A percentile compares a stretch with the other conserved stretches of the same genome.
Conservation (phyloP, 1,140 invertebrate species). For the Drosophila bipectinata region DNA sequence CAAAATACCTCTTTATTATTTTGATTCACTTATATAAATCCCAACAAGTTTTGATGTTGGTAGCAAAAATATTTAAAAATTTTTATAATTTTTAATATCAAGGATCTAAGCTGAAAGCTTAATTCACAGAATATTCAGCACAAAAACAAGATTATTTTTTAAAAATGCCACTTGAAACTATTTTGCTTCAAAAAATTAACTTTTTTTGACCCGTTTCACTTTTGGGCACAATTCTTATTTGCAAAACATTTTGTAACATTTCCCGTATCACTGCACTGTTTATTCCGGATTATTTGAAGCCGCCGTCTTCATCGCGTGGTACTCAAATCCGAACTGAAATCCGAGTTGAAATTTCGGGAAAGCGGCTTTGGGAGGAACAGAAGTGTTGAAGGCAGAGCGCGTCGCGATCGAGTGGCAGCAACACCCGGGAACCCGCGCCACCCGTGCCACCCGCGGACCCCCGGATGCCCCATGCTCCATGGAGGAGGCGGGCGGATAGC, state of each 20-base stretch:
- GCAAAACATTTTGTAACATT: conserved; percentile 11
- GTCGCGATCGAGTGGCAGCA: conserved; percentile 39
- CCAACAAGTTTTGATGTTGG: not conserved
- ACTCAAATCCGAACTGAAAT: conserved; percentile 83
- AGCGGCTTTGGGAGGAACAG: conserved; percentile 74
- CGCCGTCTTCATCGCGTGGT: conserved; percentile 77
- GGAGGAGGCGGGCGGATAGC: conserved; percentile 16
- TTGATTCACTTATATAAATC: not conserved
- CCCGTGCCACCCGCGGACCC: conserved; percentile 2
- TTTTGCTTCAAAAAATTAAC: not conserved
- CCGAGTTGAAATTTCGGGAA: conserved; percentile 80
- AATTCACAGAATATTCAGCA: not conserved
- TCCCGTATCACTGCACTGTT: conserved; percentile 30
- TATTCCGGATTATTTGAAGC: conserved; percentile 72
- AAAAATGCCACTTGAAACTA: not conserved
- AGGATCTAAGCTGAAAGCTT: conserved; percentile 2
- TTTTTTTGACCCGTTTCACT: not conserved
- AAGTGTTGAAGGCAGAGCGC: conserved; percentile 72
- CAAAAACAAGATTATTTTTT: not conserved
- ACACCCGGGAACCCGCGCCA: conserved; percentile 9
- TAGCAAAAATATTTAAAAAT: not conserved
- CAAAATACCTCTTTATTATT: conserved; percentile 25
- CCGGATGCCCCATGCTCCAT: not conserved
- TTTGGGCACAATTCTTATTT: conserved; percentile 11
- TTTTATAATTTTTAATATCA: not conserved